Base-by-base conservation (phyloP, 2,113 vertebrate genomes). In the Brachionichthys hirsutus region DNA sequence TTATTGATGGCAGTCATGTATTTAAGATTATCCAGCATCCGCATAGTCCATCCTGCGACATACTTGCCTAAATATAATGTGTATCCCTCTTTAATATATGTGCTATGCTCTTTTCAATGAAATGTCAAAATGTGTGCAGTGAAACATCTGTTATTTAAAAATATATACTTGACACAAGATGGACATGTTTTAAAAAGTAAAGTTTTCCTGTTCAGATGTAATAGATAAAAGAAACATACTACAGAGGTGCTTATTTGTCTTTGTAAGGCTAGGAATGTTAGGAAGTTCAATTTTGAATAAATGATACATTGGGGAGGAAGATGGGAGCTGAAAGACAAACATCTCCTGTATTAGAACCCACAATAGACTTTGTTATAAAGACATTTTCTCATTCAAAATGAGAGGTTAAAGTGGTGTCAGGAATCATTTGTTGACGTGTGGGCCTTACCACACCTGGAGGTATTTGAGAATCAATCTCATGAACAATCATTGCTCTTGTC, bases 331-430 rank as follows among this genome's bases (percentile, higher is more conserved):
- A 17, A 48, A 36, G 36, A 6, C 3, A 17, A 45, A 78, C 57
- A 78, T 74, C 24, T 76, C 51, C 62, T 78, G 71, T 80, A 40
- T 47, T 22, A 52, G 22, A 7, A 69, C 44, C 38, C 41, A 40
- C 44, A 62, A 17, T n/a, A 4, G 8, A 36, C 10, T 22, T 53
- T 0, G 10, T 34, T 0, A 12, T 34, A 34, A 42, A 2, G 12
- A 35, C 41, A 72, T n/a, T 24, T 47, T n/a, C n/a, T n/a, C n/a
- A 47, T 54, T 52, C 12, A 42, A 11, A 68, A 54, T 34, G 16
- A 59, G 57, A 54, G 19, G 18, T 12, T 11, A 10, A 10, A 55
- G 50, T 54, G 45, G 22, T 24, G 11, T 30, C 9, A 10, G 41
- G 19, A 9, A 42, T 61, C 40, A 62, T 30, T 38, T 35, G 45